Conservation (phyloP, 2,888 invertebrate species). For the Drosophila putrida region DNA sequence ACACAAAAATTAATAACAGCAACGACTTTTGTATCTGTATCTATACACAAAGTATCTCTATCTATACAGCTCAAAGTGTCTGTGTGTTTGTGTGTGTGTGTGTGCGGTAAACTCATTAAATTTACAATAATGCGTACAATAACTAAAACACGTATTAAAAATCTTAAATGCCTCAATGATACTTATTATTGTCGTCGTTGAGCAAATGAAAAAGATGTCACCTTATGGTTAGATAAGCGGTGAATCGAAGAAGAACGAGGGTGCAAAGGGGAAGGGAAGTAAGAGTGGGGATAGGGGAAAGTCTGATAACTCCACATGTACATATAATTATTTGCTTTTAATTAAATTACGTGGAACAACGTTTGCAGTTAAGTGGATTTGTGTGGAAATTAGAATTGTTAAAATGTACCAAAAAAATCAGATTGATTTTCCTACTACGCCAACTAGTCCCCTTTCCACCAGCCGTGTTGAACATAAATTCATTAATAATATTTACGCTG, state of each 20-base stretch:
- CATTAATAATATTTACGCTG: conserved; percentile 52
- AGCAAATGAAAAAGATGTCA: conserved; percentile 58
- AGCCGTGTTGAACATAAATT: conserved; percentile 63
- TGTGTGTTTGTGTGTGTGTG: conserved; percentile 6
- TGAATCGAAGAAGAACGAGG: neutral
- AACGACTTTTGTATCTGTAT: conserved; percentile 57
- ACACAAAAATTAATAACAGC: conserved; percentile 75
- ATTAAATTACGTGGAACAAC: conserved; percentile 67
- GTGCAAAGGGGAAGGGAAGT: too few relatives aligned
- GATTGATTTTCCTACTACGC: conserved; percentile 19
- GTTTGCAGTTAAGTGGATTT: conserved; percentile 54
- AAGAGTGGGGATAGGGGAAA: neutral
- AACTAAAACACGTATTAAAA: conserved; percentile 71
- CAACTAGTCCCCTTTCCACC: too few relatives aligned
- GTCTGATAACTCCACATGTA: conserved; percentile 33
- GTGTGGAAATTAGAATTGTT: conserved; percentile 74
- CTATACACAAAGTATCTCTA: conserved; percentile 33
- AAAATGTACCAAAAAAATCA: conserved; percentile 54
- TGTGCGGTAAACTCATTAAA: conserved; percentile 72
- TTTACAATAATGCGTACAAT: conserved; percentile 76
- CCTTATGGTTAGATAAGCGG: conserved; percentile 39
- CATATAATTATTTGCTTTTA: conserved; percentile 71
- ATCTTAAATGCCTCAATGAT: conserved; percentile 29
- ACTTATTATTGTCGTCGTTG: conserved; percentile 16
- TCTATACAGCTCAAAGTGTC: conserved; percentile 7